Conservation (phyloP, 2,888 invertebrate genomes). For the Nematopogon swammerdamellus region DNA sequence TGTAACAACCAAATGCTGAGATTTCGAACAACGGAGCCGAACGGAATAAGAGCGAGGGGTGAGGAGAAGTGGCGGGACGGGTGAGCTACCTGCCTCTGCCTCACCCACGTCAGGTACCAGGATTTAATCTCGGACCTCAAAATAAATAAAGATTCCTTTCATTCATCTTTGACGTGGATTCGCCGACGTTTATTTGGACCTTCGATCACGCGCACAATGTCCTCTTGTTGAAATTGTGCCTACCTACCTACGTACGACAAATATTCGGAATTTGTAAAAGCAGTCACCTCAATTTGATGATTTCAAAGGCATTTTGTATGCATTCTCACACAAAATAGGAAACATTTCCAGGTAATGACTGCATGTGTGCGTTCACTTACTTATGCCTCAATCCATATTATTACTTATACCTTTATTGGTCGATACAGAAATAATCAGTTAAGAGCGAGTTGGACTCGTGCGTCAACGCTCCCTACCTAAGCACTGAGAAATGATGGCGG, state of each 20-base stretch:
- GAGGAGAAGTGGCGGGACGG: background rate
- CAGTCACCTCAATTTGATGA: background rate
- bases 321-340: background rate
- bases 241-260: too few relatives aligned
- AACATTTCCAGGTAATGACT: background rate
- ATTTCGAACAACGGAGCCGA: too few relatives aligned
- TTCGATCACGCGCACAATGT: background rate
- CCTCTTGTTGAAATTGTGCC: background rate
- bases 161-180: background rate
- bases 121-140: background rate
- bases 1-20: too few relatives aligned
- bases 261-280: background rate
- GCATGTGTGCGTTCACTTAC: too few relatives aligned
- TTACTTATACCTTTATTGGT: too few relatives aligned
- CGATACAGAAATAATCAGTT: too few relatives aligned
- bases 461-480: too few relatives aligned
- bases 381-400: too few relatives aligned
- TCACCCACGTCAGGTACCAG: background rate
- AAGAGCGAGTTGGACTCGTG: too few relatives aligned
- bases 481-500: too few relatives aligned
- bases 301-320: background rate
- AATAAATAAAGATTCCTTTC: background rate
- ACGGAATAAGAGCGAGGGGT: too few relatives aligned
- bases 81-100: background rate
- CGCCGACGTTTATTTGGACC: background rate